A percentile compares a stretch with the other conserved stretches of the same genome.
phyloP scores from a whole-genome alignment of 2,888 invertebrate species.

The Teleiodes luculella region DNA sequence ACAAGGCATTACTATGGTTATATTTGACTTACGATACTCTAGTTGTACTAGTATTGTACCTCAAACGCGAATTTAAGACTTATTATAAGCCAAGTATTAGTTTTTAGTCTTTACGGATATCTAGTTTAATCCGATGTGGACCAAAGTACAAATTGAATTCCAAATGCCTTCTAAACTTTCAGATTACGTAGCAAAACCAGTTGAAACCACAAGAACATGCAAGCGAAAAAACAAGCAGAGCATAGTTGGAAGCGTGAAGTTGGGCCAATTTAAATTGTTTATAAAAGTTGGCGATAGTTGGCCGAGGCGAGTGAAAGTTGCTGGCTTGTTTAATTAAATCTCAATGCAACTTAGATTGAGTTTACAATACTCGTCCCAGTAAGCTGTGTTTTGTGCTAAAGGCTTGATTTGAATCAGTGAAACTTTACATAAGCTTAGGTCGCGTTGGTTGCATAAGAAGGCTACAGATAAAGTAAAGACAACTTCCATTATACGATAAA shows the following conservation, averaged over 20 bases:
- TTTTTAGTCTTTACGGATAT: too few species aligned
- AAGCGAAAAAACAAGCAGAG: background rate
- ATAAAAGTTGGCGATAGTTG: slow-evolving; percentile 20
- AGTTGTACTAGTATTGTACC: too few species aligned
- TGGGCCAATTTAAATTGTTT: slow-evolving; percentile 22
- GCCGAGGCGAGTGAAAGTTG: slow-evolving; percentile 7
- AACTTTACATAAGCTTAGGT: background rate
- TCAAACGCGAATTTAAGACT: too few species aligned
- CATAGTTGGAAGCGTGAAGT: slow-evolving; percentile 1
- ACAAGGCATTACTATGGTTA: too few species aligned
- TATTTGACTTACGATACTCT: too few species aligned
- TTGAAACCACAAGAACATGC: slow-evolving; percentile 4
- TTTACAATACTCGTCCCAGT: slow-evolving; percentile 7
- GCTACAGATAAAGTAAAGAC: too few species aligned
- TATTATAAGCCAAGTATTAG: too few species aligned
- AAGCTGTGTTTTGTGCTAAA: slow-evolving; percentile 1
- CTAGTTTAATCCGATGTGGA: too few species aligned
- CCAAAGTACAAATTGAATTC: background rate
- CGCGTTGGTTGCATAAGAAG: too few species aligned
- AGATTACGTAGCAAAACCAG: slow-evolving; percentile 3
- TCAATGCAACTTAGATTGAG: slow-evolving; percentile 6
- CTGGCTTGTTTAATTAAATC: slow-evolving; percentile 12
- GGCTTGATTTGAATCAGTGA: background rate
- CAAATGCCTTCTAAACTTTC: background rate
- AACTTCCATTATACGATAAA: too few species aligned